Base-by-base conservation (phyloP, 2,797 vertebrate genomes). In the Danio albolineatus region DNA sequence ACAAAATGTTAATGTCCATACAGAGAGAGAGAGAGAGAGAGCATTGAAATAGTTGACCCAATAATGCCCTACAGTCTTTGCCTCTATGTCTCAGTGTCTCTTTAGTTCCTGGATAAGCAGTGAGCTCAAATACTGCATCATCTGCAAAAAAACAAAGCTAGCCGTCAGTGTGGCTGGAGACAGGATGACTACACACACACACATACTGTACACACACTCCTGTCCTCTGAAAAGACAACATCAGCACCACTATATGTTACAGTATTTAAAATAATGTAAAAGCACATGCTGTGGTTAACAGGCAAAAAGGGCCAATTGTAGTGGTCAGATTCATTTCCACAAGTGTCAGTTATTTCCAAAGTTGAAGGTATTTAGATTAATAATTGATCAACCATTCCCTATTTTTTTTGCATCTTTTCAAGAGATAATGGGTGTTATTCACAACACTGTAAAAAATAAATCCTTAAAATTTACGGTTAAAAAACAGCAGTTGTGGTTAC, bases 101-200 rank as follows among this genome's bases (percentile, higher is more conserved):
- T 28, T 38, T 67, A 69, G 28, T 43, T 38, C 21, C 51, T 73
- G 48, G 54, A 59, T 62, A 48, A 44, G 65, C 65, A 70, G 73
- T n/a, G 12, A 76, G 65, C 66, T 81, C 56, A 56, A 81, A 76
- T 76, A 76, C 73, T 62, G 79, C 79, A 39, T 17, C 57, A 19
- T 77, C 9, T 5, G 57, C 80, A 82, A 70, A 75, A 64, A 74
- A 80, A 66, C 41, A 80, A 76, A 77, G 39, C 57, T n/a, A 17
- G 10, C 43, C 46, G 28, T 78, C 73, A 62, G 67, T 46, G 44
- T 78, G 67, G 60, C 59, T 65, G 44, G 74, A 73, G 49, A 73
- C 74, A 66, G 36, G 41, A 43, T 12, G 65, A 51, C 60, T 46
- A 64, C 69, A 44, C 36, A 51, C 13, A 51, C 13, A 64, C 28